Conservation (phyloP, 2,797 vertebrate species). For the Dendrocincla tyrannina region DNA sequence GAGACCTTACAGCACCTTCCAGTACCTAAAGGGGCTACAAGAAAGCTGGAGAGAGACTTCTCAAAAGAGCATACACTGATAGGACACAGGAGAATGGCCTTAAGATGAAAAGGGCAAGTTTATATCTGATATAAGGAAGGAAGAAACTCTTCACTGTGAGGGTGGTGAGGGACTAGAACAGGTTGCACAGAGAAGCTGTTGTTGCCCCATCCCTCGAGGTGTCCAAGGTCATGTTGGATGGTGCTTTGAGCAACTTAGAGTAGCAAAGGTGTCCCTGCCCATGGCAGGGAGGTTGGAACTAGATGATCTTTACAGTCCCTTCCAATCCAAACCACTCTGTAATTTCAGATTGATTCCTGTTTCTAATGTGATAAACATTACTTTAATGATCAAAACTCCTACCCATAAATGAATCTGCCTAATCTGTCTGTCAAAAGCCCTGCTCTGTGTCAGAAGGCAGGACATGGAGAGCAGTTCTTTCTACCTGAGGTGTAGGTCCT, state of each 20-base stretch:
- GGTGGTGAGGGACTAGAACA: neutral
- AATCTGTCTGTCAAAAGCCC: neutral
- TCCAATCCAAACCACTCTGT: neutral
- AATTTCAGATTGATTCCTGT: neutral
- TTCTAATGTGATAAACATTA: neutral
- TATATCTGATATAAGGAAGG: neutral
- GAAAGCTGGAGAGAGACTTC: neutral
- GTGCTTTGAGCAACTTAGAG: neutral
- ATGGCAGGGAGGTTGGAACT: neutral
- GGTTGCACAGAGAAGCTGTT: neutral
- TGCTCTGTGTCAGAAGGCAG: neutral
- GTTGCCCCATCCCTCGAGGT: neutral
- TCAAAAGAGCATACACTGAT: neutral
- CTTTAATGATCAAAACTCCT: neutral
- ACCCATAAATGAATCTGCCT: neutral
- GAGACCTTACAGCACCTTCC: neutral
- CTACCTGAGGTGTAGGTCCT: neutral
- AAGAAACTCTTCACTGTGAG: neutral
- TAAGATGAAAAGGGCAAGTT: neutral
- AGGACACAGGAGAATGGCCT: neutral
- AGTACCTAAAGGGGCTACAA: neutral
- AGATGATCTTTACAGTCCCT: neutral
- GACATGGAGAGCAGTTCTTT: neutral
- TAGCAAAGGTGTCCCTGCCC: neutral
- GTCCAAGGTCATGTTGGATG: neutral